phyloP scores from a whole-genome alignment of 2,797 vertebrate species.

The Perodicticus potto region DNA sequence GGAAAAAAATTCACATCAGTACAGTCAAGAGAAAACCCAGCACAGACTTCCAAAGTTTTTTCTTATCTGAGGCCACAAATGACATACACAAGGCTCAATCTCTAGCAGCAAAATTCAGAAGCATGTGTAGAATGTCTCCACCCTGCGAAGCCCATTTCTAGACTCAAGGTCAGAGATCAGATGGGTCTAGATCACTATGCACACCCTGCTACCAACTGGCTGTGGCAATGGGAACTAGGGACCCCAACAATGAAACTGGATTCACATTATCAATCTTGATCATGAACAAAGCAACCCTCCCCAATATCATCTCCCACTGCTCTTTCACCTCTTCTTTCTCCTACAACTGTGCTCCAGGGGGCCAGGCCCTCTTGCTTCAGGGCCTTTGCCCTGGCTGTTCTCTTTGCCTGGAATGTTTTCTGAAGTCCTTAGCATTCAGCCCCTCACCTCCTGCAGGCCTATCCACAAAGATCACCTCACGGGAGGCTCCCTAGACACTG shows the following conservation, averaged over 20 bases:
- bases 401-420: slow-evolving; percentile 39
- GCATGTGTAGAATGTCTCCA: not conserved
- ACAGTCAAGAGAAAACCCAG: not conserved
- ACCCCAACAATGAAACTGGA: not conserved
- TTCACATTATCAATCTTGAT: not conserved
- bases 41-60: not conserved
- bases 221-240: not conserved
- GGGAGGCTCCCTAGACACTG: not conserved
- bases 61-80: not conserved
- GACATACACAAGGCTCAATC: not conserved
- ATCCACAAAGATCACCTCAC: not conserved
- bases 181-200: not conserved
- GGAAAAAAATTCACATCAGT: not conserved
- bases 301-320: not conserved
- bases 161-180: not conserved
- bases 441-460: not conserved
- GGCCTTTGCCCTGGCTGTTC: not conserved
- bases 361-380: not conserved
- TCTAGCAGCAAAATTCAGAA: not conserved
- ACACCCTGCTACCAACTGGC: not conserved
- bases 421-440: not conserved
- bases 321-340: not conserved
- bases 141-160: not conserved
- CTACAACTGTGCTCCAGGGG: too few relatives aligned
- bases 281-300: not conserved